These are phyloP conservation scores for Ctenopoma kingsleyae DNA, from an alignment of 2,797 vertebrate species.

Conservation along the genomic window DNA sequence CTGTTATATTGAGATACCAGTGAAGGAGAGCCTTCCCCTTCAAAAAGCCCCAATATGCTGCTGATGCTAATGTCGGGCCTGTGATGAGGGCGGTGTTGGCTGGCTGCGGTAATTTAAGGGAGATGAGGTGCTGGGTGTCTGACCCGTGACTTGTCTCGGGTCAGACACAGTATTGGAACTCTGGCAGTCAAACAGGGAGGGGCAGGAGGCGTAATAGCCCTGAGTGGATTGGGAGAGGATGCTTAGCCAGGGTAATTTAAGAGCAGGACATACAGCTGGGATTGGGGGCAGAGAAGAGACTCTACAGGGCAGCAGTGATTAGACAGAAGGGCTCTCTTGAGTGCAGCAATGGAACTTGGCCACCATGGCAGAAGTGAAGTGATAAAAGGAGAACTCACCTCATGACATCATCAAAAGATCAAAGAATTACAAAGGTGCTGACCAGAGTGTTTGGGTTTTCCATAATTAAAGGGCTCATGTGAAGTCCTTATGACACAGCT, in stretches of 20 bases:
- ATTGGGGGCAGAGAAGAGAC: slow-evolving; percentile 78
- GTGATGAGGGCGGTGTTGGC: slow-evolving; percentile 63
- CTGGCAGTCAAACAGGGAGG: slow-evolving; percentile 62
- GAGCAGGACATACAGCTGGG: slow-evolving; percentile 78
- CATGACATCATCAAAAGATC: slow-evolving; percentile 66
- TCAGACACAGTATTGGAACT: slow-evolving; percentile 52
- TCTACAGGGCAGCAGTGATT: slow-evolving; percentile 82
- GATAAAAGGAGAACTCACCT: slow-evolving; percentile 36
- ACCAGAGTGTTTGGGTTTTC: slow-evolving; percentile 54
- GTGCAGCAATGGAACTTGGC: slow-evolving; percentile 74
- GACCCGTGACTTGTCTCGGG: slow-evolving; percentile 65
- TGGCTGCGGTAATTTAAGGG: slow-evolving; percentile 75
- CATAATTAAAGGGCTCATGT: slow-evolving; percentile 65
- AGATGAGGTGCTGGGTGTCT: slow-evolving; percentile 63
- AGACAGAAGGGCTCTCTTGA: slow-evolving; percentile 83
- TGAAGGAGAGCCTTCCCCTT: slow-evolving; percentile 43
- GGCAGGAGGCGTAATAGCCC: slow-evolving; percentile 69
- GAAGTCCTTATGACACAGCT: slow-evolving; percentile 59
- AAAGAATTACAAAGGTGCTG: slow-evolving; percentile 52
- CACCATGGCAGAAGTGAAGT: slow-evolving; percentile 50
- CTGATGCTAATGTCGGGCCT: slow-evolving; percentile 38
- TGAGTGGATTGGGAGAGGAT: slow-evolving; percentile 75
- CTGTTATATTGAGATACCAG: slow-evolving; percentile 28
- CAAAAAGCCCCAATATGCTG: slow-evolving; percentile 40
- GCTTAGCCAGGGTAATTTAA: slow-evolving; percentile 85